Evolutionary conservation across 2,888 invertebrate species (phyloP).

Genomic region (Graphium colonna): DNA sequence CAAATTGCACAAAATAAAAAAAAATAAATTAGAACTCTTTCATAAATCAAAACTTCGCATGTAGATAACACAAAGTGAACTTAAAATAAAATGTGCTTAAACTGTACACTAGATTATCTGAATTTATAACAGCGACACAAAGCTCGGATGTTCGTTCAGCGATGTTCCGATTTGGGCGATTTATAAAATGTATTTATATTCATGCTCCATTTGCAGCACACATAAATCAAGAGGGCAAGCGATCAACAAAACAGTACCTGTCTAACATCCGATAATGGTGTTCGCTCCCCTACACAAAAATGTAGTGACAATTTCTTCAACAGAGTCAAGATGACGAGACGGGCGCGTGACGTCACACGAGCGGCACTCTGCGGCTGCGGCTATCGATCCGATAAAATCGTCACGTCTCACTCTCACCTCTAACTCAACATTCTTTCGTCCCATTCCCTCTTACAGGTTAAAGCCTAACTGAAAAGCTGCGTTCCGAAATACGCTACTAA

Average conservation of each 20-base stretch:
- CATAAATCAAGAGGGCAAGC: slow-evolving; percentile 24
- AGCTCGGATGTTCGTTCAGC: neutral
- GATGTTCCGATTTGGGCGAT: neutral
- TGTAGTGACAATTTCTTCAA: slow-evolving; percentile 73
- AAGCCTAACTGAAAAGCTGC: slow-evolving; percentile 62
- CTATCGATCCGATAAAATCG: slow-evolving; percentile 74
- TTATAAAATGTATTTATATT: slow-evolving; percentile 19
- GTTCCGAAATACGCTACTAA: slow-evolving; percentile 76
- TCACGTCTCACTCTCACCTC: slow-evolving; percentile 58
- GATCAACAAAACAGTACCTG: slow-evolving; percentile 25
- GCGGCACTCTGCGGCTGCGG: slow-evolving; percentile 78
- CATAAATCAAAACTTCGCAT: too few relatives aligned
- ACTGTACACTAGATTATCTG: neutral
- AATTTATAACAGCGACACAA: neutral
- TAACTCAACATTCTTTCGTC: slow-evolving; percentile 47
- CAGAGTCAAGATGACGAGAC: slow-evolving; percentile 78
- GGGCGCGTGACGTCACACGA: slow-evolving; percentile 72
- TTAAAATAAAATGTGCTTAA: neutral
- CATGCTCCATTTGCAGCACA: slow-evolving; percentile 21
- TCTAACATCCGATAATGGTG: slow-evolving; percentile 33
- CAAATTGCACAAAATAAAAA: too few relatives aligned
- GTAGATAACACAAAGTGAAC: too few relatives aligned
- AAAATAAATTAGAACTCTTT: too few relatives aligned
- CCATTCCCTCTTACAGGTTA: slow-evolving; percentile 50
- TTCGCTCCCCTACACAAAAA: slow-evolving; percentile 49